Conservation (phyloP, 2,797 vertebrate genomes). For the Lutjanus argentimaculatus region DNA sequence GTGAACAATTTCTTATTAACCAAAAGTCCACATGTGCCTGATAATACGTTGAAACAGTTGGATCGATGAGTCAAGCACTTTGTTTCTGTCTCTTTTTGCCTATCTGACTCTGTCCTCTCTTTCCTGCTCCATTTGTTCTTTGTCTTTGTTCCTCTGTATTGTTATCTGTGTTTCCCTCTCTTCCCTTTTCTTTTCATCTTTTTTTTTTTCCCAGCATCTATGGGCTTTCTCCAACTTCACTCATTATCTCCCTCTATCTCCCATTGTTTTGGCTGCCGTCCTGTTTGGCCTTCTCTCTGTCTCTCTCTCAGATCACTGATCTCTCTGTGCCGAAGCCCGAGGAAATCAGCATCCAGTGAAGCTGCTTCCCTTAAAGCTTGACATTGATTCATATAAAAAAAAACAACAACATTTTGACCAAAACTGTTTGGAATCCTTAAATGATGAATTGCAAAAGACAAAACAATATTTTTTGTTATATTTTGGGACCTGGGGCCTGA, state of each 20-base stretch:
- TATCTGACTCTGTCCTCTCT: not conserved
- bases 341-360: slow-evolving; percentile 40
- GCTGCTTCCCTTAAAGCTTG: slow-evolving; percentile 52
- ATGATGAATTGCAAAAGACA: slow-evolving; percentile 15
- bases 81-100: slow-evolving; percentile 14
- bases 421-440: slow-evolving; percentile 10
- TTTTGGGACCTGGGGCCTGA: no score
- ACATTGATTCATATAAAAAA: slow-evolving; percentile 35
- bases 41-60: slow-evolving; percentile 15
- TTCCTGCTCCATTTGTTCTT: slow-evolving; percentile 18
- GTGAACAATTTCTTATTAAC: slow-evolving; percentile 32
- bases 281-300: slow-evolving; percentile 35
- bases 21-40: not conserved
- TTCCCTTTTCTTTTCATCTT: slow-evolving; percentile 25
- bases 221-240: slow-evolving; percentile 42
- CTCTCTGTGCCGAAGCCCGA: slow-evolving; percentile 11
- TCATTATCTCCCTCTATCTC: slow-evolving; percentile 64
- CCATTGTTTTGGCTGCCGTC: slow-evolving; percentile 47
- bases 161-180: slow-evolving; percentile 22
- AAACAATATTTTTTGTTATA: not conserved
- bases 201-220: slow-evolving; percentile 30
- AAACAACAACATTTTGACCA: slow-evolving; percentile 24
- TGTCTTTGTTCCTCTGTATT: slow-evolving; percentile 14
- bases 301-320: slow-evolving; percentile 47
- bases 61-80: not conserved